These are phyloP conservation scores for Hypolimnas misippus DNA, from an alignment of 2,888 invertebrate genomes.

Conservation along the genomic window DNA sequence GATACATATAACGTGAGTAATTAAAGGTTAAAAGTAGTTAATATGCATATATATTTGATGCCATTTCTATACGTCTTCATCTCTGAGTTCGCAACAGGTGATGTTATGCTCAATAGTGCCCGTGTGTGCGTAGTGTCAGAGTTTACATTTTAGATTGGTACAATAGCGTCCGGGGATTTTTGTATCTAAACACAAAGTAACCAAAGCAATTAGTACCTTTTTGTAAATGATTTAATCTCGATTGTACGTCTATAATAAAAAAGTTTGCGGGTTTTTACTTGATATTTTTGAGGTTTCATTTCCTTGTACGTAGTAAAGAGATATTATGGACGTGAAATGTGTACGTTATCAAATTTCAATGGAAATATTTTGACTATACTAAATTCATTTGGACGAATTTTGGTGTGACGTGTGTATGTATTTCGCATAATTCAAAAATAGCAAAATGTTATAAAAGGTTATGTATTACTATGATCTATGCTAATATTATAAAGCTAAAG, in stretches of 20 bases:
- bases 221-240: conserved; percentile 7
- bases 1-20: no score
- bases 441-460: no score
- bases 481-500: no score
- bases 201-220: conserved; percentile 22
- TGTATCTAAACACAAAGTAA: conserved; percentile 24
- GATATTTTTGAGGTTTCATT: background rate
- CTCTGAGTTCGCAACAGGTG: conserved; percentile 68
- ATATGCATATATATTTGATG: background rate
- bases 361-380: no score
- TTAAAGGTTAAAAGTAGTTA: no score
- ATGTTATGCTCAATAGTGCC: conserved; percentile 60
- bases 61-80: background rate
- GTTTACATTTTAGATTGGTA: conserved; percentile 53
- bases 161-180: conserved; percentile 37
- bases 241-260: background rate
- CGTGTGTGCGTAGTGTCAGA: conserved; percentile 76
- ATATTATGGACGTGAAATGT: no score
- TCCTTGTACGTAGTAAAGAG: background rate
- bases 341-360: no score
- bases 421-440: no score
- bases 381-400: no score
- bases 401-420: no score
- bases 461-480: no score
- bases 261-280: background rate